Conservation (phyloP, 1,140 invertebrate genomes). For the Solen grandis region DNA sequence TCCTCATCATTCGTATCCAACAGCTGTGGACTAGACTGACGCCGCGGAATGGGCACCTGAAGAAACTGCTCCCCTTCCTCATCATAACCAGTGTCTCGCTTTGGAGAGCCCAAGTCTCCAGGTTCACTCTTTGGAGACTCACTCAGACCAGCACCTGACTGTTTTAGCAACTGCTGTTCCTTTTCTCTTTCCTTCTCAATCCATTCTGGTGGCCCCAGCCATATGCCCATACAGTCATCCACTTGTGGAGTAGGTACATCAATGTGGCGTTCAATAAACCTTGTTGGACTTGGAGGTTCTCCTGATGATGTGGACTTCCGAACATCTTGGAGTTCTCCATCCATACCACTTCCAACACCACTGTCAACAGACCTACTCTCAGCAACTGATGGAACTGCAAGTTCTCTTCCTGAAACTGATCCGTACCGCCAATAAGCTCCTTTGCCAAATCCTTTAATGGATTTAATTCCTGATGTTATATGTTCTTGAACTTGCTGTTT, state of each 20-base stretch:
- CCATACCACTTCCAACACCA: conserved; percentile 70
- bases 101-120: conserved; percentile 26
- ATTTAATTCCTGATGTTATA: conserved; percentile 69
- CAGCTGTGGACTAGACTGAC: conserved; percentile 74
- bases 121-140: conserved; percentile 49
- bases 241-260: conserved; percentile 54
- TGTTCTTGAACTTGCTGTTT: conserved; percentile 73
- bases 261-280: conserved; percentile 54
- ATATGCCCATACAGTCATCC: conserved; percentile 62
- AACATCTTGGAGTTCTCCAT: conserved; percentile 62
- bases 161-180: conserved; percentile 64
- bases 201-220: conserved; percentile 78
- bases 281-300: conserved; percentile 70
- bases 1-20: conserved; percentile 57
- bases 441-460: conserved; percentile 66
- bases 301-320: conserved; percentile 68
- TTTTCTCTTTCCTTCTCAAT: conserved; percentile 68
- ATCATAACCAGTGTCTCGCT: conserved; percentile 16
- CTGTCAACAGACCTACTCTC: conserved; percentile 70
- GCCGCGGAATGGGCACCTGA: conserved; percentile 65
- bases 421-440: conserved; percentile 59
- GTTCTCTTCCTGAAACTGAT: conserved; percentile 59
- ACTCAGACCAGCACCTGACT: conserved; percentile 42
- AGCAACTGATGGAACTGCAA: conserved; percentile 60
- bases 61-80: conserved; percentile 60